These are phyloP conservation scores for Cheirogaleus major DNA, from an alignment of 2,797 vertebrate species.

Conservation along the genomic window DNA sequence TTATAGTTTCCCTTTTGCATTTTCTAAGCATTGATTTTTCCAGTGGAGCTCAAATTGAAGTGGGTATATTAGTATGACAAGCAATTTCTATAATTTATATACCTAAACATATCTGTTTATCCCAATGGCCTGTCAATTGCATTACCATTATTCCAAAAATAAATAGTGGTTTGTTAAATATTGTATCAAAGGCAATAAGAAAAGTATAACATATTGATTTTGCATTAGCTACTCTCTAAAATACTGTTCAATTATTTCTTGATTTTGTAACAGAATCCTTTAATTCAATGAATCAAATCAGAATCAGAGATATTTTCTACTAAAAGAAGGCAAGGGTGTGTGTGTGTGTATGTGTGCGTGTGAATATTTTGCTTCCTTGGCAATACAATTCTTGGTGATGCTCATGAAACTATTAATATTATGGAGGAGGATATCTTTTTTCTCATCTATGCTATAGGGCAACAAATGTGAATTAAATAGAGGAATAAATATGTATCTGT, in stretches of 20 bases:
- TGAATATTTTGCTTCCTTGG: not conserved
- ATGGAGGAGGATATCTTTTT: not conserved
- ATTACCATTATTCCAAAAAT: not conserved
- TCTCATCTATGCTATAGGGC: not conserved
- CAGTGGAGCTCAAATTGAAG: not conserved
- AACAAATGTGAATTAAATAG: not conserved
- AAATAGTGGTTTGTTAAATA: constrained; percentile 21
- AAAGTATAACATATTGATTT: not conserved
- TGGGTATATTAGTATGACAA: not conserved
- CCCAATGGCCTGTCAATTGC: not conserved
- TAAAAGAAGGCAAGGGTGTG: not conserved
- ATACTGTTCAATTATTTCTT: not conserved
- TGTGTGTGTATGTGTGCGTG: not conserved
- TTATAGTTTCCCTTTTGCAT: constrained; percentile 9
- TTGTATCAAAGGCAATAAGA: not conserved
- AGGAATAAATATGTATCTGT: not conserved
- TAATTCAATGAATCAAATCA: not conserved
- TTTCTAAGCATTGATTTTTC: constrained; percentile 16
- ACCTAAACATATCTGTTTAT: not conserved
- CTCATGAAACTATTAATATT: not conserved
- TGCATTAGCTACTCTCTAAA: not conserved
- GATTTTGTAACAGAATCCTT: not conserved
- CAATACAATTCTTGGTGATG: not conserved
- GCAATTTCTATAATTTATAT: not conserved
- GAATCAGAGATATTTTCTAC: constrained; percentile 3